Conservation (phyloP, 2,888 invertebrate genomes). For the Callyntrura sp. region DNA sequence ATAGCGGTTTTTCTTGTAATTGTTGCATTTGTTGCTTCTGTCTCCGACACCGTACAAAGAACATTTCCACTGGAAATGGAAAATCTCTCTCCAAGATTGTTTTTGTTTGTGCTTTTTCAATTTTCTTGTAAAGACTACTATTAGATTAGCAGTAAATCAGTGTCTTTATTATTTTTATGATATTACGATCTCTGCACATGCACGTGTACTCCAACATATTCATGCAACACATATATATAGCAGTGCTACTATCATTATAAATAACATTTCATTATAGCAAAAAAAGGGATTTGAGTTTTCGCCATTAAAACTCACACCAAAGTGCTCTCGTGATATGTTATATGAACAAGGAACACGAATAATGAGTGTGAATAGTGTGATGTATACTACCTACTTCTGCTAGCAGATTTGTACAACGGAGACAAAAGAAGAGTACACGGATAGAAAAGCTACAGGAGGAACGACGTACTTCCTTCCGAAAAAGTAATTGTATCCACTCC, state of each 20-base stretch:
- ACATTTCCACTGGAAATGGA: not conserved
- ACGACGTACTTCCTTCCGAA: not conserved
- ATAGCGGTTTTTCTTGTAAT: not conserved
- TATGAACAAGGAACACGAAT: not conserved
- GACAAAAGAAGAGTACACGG: not conserved
- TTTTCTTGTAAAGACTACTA: constrained; percentile 10
- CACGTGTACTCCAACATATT: not conserved
- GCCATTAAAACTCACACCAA: not conserved
- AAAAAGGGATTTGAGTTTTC: not conserved
- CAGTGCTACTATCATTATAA: not conserved
- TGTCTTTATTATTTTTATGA: constrained; percentile 3
- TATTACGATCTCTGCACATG: constrained; percentile 9
- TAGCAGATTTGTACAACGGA: not conserved
- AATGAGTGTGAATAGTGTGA: not conserved
- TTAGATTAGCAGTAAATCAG: constrained; percentile 24
- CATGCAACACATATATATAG: not conserved
- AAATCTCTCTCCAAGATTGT: constrained; percentile 35
- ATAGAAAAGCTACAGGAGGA: constrained; percentile 2
- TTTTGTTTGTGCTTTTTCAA: constrained; percentile 16
- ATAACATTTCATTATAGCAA: not conserved
- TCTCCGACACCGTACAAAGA: too few relatives aligned
- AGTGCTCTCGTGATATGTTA: constrained; percentile 9
- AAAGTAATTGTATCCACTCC: constrained; percentile 72
- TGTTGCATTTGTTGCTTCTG: not conserved
- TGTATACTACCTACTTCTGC: not conserved